Percentiles rank a stretch among this genome's conserved stretches.
These are phyloP conservation scores for Notamacropus eugenii DNA, from an alignment of 2,797 vertebrate genomes.

Conservation along the genomic window DNA sequence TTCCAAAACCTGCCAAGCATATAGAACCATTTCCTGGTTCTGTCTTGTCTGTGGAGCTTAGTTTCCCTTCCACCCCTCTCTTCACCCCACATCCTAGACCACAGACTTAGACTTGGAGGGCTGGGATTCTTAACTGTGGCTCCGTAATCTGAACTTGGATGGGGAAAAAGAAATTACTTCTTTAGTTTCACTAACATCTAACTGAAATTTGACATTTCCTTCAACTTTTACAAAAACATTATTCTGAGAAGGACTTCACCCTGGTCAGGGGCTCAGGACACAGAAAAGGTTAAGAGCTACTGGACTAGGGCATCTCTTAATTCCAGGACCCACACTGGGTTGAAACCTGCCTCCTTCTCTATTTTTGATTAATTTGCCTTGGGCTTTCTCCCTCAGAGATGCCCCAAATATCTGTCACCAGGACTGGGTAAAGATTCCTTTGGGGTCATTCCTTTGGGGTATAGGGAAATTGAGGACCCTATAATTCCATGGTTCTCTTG, in stretches of 20 bases:
- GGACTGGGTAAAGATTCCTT: not conserved
- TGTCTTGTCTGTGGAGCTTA: not conserved
- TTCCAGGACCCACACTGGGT: not conserved
- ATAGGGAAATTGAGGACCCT: not conserved
- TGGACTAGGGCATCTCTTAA: not conserved
- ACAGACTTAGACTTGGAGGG: not conserved
- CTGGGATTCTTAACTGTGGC: not conserved
- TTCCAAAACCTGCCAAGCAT: not conserved
- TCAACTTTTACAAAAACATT: not conserved
- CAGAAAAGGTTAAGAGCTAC: not conserved
- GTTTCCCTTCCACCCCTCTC: not conserved
- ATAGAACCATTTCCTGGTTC: not conserved
- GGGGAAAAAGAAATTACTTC: not conserved
- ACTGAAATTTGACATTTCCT: not conserved
- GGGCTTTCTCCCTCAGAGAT: not conserved
- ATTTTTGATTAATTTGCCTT: not conserved
- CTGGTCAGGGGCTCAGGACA: not conserved
- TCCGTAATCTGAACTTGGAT: not conserved
- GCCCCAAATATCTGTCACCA: not conserved
- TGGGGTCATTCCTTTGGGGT: not conserved
- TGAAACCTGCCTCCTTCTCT: not conserved
- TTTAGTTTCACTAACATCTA: not conserved
- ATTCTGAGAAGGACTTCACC: not conserved
- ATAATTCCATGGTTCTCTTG: not conserved
- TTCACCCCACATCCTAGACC: not conserved